These are phyloP conservation scores for Trichosurus vulpecula DNA, from an alignment of 2,797 vertebrate species.

Conservation along the genomic window DNA sequence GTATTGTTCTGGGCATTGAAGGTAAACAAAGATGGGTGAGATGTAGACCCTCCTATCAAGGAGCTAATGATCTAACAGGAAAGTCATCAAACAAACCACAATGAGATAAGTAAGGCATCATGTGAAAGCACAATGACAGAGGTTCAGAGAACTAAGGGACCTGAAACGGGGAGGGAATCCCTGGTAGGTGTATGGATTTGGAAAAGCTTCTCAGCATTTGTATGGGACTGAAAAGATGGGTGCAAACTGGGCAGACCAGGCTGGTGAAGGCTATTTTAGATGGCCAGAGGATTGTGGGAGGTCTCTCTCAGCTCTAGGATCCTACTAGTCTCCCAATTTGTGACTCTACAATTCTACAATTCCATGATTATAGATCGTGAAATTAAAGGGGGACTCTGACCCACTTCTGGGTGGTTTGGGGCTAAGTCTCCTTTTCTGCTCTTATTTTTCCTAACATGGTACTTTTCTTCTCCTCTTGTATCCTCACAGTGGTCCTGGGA, in stretches of 20 bases:
- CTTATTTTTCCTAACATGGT: accelerated
- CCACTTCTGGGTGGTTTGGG: not conserved
- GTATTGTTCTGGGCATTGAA: not conserved
- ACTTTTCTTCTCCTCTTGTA: not conserved
- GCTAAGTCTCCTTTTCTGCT: accelerated
- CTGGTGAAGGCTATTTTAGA: not conserved
- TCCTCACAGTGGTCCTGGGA: conserved; percentile 89
- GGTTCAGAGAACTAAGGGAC: not conserved
- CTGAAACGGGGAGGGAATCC: not conserved
- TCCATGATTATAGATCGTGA: not conserved
- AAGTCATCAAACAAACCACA: not conserved
- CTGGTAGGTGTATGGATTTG: not conserved
- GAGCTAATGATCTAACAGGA: not conserved
- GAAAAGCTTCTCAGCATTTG: not conserved
- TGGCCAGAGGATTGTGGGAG: not conserved
- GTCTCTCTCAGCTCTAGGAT: not conserved
- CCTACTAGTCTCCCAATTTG: not conserved
- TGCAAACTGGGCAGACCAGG: not conserved
- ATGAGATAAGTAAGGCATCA: not conserved
- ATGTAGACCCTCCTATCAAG: not conserved
- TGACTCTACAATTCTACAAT: not conserved
- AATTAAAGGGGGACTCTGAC: not conserved
- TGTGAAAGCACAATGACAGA: not conserved
- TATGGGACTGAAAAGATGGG: not conserved
- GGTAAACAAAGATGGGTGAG: not conserved